Conservation (phyloP, 2,888 invertebrate genomes). For the Drosophila fulvimacula region DNA sequence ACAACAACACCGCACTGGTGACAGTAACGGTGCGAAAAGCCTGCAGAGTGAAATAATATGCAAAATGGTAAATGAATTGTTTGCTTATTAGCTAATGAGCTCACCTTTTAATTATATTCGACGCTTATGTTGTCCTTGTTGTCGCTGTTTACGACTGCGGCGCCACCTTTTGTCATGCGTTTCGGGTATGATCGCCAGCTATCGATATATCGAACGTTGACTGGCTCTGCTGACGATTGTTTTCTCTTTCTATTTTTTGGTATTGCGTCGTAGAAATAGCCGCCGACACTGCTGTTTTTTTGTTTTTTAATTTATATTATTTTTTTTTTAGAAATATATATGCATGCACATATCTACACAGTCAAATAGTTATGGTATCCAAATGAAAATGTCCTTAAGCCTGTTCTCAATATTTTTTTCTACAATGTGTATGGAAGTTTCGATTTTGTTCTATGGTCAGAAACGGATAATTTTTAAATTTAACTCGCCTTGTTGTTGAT, state of each 20-base stretch:
- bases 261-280: constrained; percentile 58
- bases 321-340: constrained; percentile 30
- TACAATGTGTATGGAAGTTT: constrained; percentile 31
- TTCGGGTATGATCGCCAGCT: constrained; percentile 29
- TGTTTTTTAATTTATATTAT: neutral
- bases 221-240: constrained; percentile 13
- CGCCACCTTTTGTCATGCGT: constrained; percentile 43
- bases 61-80: neutral
- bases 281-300: constrained; percentile 23
- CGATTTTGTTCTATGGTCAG: constrained; percentile 28
- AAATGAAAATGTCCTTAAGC: constrained; percentile 19
- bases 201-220: constrained; percentile 42
- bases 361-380: constrained; percentile 16
- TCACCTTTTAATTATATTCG: constrained; percentile 35
- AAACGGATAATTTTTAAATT: constrained; percentile 35
- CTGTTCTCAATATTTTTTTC: constrained; percentile 16
- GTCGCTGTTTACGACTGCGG: constrained; percentile 31
- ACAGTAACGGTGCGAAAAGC: neutral
- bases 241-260: constrained; percentile 1
- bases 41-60: neutral
- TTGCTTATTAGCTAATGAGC: constrained; percentile 8
- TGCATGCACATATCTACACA: constrained; percentile 21
- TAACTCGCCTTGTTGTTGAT: constrained; percentile 43
- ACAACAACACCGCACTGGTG: constrained; percentile 18
- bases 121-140: constrained; percentile 23